A percentile compares a stretch with the other conserved stretches of the same genome.
These are phyloP conservation scores for Monodelphis domestica DNA, from an alignment of 2,797 vertebrate species.

Conservation along the genomic window DNA sequence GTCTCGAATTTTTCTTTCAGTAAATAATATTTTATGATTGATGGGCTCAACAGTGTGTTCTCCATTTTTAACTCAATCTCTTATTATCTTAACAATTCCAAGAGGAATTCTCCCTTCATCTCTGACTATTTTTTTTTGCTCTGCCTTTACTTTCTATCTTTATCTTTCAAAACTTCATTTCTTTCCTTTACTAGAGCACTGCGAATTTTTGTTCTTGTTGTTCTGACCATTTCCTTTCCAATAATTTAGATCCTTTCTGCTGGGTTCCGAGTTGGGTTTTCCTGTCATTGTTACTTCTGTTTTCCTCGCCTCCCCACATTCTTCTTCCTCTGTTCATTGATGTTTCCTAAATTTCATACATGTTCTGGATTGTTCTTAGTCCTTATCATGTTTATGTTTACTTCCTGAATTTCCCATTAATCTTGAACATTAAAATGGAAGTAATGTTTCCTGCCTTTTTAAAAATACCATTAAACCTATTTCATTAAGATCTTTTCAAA, in stretches of 20 bases:
- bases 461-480: neutral
- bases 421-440: slow-evolving; percentile 42
- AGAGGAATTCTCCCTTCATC: neutral
- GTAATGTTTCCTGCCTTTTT: slow-evolving; percentile 26
- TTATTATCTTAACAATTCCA: neutral
- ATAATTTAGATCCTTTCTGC: neutral
- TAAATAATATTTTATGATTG: neutral
- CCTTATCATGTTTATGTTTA: slow-evolving; percentile 21
- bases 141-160: neutral
- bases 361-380: slow-evolving; percentile 40
- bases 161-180: neutral
- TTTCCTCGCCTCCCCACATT: neutral
- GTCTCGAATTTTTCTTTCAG: neutral
- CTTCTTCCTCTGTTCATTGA: slow-evolving; percentile 53
- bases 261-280: slow-evolving; percentile 20
- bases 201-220: slow-evolving; percentile 16
- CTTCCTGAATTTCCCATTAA: slow-evolving; percentile 53
- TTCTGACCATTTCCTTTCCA: slow-evolving; percentile 33
- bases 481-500: slow-evolving; percentile 32
- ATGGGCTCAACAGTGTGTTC: slow-evolving; percentile 6
- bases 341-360: slow-evolving; percentile 5
- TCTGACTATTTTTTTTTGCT: neutral
- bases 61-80: neutral
- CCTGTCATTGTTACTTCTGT: slow-evolving; percentile 31
- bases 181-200: neutral